phyloP scores from a whole-genome alignment of 2,888 invertebrate genomes.

The Diloba caeruleocephala region DNA sequence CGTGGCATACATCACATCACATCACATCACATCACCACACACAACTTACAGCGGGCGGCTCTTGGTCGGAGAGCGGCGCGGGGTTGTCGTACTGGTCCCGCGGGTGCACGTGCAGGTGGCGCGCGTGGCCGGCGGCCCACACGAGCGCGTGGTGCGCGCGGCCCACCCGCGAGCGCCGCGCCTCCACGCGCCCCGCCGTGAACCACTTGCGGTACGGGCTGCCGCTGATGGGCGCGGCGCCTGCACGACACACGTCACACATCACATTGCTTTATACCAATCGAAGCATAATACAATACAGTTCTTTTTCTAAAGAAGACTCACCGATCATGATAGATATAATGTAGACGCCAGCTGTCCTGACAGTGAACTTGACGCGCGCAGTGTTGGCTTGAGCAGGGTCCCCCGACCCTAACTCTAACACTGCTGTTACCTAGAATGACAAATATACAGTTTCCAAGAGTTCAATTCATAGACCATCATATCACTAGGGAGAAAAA shows the following conservation, averaged over 20 bases:
- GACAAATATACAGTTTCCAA: background rate
- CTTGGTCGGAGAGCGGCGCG: constrained; percentile 63
- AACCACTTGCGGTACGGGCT: constrained; percentile 96
- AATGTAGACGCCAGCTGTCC: constrained; percentile 96
- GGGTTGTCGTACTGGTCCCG: constrained; percentile 96
- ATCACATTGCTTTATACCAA: background rate
- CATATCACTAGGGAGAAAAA: too few species aligned
- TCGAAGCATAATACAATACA: too few species aligned
- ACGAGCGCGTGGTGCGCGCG: constrained; percentile 93
- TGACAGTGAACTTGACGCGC: constrained; percentile 97
- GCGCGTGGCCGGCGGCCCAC: constrained; percentile 92
- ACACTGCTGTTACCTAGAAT: constrained; percentile 93
- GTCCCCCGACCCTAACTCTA: constrained; percentile 96
- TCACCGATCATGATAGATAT: constrained; percentile 94
- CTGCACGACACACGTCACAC: constrained; percentile 52
- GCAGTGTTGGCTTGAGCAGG: constrained; percentile 96
- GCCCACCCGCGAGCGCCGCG: constrained; percentile 94
- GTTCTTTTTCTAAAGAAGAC: constrained; percentile 17
- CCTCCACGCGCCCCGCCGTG: constrained; percentile 94
- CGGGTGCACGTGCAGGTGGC: constrained; percentile 95
- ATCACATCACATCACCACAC: too few species aligned
- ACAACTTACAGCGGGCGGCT: constrained; percentile 33
- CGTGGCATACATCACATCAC: background rate
- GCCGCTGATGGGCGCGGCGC: constrained; percentile 94
- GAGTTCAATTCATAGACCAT: too few species aligned